Base-by-base conservation (phyloP, 2,113 vertebrate genomes). In the Puffinus mauretanicus region DNA sequence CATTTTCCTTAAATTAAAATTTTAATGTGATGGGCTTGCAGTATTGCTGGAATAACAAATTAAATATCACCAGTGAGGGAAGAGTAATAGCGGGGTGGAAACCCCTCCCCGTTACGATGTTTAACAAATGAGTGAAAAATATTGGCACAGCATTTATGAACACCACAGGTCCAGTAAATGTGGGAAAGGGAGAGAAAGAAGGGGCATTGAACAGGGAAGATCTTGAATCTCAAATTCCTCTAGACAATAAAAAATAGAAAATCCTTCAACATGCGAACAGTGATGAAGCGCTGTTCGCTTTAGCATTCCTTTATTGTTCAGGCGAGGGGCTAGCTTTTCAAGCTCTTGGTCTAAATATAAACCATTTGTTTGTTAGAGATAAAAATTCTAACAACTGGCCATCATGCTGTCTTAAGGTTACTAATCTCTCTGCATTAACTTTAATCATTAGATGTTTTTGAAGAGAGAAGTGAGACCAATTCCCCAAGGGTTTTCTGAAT, bases 391-490 rank as follows among this genome's bases (percentile, higher is more conserved):
- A 97, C 90, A 95, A 95, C 86, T 96, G 91, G 57, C 78, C 90
- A 91, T 96, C 55, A 13, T 85, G 83, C 60, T 72, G 47, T 92
- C 91, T 97, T 94, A 95, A 81, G 75, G 80, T 96, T 82, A 94
- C 78, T 97, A 77, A 98, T 98, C 86, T 95, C 57, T 89, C 82
- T 97, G 92, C 82, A 92, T 96, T 95, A 90, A 93, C 95, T 97
- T 92, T 95, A 97, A 98, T 98, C 96, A 96, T 97, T 81, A 77
- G 72, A 82, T 91, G 82, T 76, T 91, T 96, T 93, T 96, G 95
- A 97, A 93, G 95, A 94, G 75, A n/a, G 86, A 97, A 96, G 93
- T 94, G 94, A 96, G 86, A 88, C 64, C 44, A 70, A 86, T 88
- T 90, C 91, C 92, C 93, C 42, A 29, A 65, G 62, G 97, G 85